Base-by-base conservation (phyloP, 2,797 vertebrate species). In the Oreochromis mossambicus region DNA sequence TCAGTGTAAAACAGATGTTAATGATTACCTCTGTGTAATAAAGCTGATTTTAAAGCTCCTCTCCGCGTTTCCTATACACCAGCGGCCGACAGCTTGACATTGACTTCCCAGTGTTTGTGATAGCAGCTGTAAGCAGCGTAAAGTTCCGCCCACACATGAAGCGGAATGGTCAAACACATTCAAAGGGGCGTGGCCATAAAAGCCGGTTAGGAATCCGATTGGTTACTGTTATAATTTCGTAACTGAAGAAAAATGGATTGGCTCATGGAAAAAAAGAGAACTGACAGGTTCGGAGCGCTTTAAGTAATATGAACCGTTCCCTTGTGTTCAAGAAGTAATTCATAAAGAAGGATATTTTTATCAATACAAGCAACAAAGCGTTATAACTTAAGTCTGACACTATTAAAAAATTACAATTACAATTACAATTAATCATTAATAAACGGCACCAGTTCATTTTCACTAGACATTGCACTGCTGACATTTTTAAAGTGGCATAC, bases 161-260 rank as follows among this genome's bases (percentile, higher is more conserved):
- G 58, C 46, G 84, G 83, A 94, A 95, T 94, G 91, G 92, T 4
- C 17, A 36, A 1, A 2, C 7, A 4, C 2, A 19, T 19, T 3
- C 0, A 2, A 73, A 32, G 8, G 36, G 88, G 80, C 5, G 75
- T 46, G 19, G 7, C 6, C 4, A 5, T 2, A 14, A 29, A 84
- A 50, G 80, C 89, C 93, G 92, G 88, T 81, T 21, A 70, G 6
- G 3, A 15, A 75, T 85, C 9, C 87, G 77, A 95, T 96, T 96
- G 94, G 94, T 29, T 79, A 1, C 14, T 1, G 15, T 36, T 79
- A 3, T 94, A 56, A 91, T 92, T 93, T 89, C 76, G 68, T 82
- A 84, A 79, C 9, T 5, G n/a, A 21, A 13, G 34, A 50, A 63
- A 77, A 68, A 29, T 15, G 81, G 83, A 92, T 92, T 91, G 89